Conservation (phyloP, 2,888 invertebrate genomes). For the Muschampia staudingeri region DNA sequence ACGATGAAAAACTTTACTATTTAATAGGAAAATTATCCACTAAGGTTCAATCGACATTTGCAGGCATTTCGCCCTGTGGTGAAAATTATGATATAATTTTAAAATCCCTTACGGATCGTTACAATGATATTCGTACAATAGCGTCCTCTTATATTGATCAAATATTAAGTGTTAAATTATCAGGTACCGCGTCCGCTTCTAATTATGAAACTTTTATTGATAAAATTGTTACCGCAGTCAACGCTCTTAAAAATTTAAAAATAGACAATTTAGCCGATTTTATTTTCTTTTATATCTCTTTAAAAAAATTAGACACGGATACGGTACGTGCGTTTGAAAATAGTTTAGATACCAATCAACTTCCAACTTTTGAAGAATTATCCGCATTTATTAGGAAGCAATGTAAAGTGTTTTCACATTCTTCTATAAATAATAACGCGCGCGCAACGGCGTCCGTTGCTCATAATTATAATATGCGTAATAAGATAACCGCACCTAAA, state of each 20-base stretch:
- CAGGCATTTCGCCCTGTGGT: slow-evolving; percentile 17
- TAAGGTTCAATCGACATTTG: slow-evolving; percentile 16
- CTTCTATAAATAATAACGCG: neutral
- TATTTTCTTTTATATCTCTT: neutral
- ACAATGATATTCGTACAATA: slow-evolving; percentile 13
- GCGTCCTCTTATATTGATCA: slow-evolving; percentile 23
- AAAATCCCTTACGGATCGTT: slow-evolving; percentile 11
- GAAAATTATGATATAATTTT: slow-evolving; percentile 28
- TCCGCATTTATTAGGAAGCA: slow-evolving; percentile 9
- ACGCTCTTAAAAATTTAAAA: neutral
- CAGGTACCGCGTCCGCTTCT: neutral
- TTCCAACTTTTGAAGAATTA: neutral
- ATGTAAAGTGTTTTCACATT: neutral
- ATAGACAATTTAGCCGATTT: neutral
- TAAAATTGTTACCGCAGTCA: neutral
- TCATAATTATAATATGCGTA: neutral
- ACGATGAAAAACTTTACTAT: slow-evolving; percentile 22
- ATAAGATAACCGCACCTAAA: slow-evolving; percentile 4
- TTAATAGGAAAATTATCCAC: slow-evolving; percentile 22
- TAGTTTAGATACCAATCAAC: neutral
- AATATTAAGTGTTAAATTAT: slow-evolving; percentile 58
- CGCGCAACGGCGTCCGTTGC: neutral
- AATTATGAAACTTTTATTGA: neutral
- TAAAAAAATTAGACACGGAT: neutral
- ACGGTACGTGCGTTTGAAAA: slow-evolving; percentile 8